phyloP scores from a whole-genome alignment of 2,888 invertebrate genomes.

The Acronicta psi region DNA sequence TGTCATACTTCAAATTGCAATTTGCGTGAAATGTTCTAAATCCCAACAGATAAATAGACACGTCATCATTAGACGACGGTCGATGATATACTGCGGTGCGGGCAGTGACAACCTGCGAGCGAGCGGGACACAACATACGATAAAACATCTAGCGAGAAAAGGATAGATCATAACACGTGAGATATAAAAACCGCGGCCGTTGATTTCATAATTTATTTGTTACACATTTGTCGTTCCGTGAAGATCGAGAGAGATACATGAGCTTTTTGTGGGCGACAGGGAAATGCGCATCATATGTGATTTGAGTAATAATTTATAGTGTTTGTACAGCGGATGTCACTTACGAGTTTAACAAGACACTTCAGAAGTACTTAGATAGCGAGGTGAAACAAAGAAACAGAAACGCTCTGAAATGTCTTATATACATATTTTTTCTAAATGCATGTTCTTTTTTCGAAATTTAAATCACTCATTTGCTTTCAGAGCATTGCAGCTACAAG shows the following conservation, averaged over 20 bases:
- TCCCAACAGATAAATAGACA: slow-evolving; percentile 79
- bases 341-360: slow-evolving; percentile 78
- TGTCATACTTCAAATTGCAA: slow-evolving; percentile 75
- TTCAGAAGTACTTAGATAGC: slow-evolving; percentile 58
- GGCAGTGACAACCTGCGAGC: slow-evolving; percentile 73
- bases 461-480: slow-evolving; percentile 31
- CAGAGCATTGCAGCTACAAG: slow-evolving; percentile 24
- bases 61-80: slow-evolving; percentile 81
- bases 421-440: slow-evolving; percentile 35
- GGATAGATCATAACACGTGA: slow-evolving; percentile 70
- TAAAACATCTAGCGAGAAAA: slow-evolving; percentile 60
- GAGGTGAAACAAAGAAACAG: slow-evolving; percentile 59
- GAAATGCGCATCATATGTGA: slow-evolving; percentile 87
- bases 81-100: slow-evolving; percentile 82
- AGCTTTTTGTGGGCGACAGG: slow-evolving; percentile 85
- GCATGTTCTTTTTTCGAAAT: slow-evolving; percentile 40
- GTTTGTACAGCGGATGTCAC: slow-evolving; percentile 82
- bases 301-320: slow-evolving; percentile 87
- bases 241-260: slow-evolving; percentile 87
- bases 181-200: slow-evolving; percentile 85
- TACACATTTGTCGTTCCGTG: slow-evolving; percentile 89
- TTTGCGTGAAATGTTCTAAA: slow-evolving; percentile 76
- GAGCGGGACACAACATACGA: slow-evolving; percentile 67
- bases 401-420: slow-evolving; percentile 36
- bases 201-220: slow-evolving; percentile 89